A percentile compares a stretch with the other conserved stretches of the same genome.
Conservation (phyloP, 2,888 invertebrate genomes). For the Monopis laevigella region DNA sequence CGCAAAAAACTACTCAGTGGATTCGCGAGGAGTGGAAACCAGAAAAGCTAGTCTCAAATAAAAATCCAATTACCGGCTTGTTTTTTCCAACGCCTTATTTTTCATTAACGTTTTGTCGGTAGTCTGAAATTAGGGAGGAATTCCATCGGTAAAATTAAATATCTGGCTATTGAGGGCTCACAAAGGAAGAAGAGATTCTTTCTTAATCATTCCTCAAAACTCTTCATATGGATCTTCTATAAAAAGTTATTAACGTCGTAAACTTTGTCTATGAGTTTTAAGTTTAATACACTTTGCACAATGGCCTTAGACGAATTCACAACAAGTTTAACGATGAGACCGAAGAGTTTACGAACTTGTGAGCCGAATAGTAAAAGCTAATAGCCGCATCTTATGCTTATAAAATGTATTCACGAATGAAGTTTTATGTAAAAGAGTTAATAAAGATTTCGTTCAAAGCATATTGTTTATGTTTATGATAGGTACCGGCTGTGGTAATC, state of each 20-base stretch:
- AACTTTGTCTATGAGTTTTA: slow-evolving; percentile 5
- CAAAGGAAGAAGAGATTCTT: no score
- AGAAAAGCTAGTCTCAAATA: slow-evolving; percentile 7
- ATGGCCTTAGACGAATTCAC: neutral
- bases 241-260: slow-evolving; percentile 11
- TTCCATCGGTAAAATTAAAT: slow-evolving; percentile 14
- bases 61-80: slow-evolving; percentile 12
- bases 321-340: slow-evolving; percentile 10
- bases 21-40: slow-evolving; percentile 9
- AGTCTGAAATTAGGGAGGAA: slow-evolving; percentile 13
- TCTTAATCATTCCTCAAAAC: neutral
- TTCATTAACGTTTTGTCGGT: slow-evolving; percentile 13
- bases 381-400: neutral
- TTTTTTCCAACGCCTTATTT: slow-evolving; percentile 12
- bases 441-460: no score
- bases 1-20: slow-evolving; percentile 10
- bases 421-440: no score
- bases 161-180: slow-evolving; percentile 11
- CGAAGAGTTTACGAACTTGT: slow-evolving; percentile 1
- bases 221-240: slow-evolving; percentile 2
- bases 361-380: neutral
- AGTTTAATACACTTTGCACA: slow-evolving; percentile 4
- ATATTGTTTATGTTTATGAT: no score
- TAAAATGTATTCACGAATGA: neutral
- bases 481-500: no score